Evolutionary conservation across 2,797 vertebrate species (phyloP).

Genomic region (Galago senegalensis): DNA sequence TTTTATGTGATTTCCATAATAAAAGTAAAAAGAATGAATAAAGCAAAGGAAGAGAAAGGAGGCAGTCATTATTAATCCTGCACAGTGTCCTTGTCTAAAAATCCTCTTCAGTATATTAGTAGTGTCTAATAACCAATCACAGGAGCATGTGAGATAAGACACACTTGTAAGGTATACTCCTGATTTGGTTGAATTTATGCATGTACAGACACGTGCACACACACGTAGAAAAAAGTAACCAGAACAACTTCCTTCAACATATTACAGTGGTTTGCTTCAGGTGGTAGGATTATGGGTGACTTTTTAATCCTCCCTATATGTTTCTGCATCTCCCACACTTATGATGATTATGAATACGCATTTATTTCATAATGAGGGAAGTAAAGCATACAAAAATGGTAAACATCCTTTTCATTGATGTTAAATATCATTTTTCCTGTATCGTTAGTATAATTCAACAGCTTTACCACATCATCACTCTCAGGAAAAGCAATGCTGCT

Average conservation of each 20-base stretch:
- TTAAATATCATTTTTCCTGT: neutral
- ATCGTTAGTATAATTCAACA: conserved; percentile 62
- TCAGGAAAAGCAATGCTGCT: conserved; percentile 58
- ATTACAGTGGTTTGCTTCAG: conserved; percentile 45
- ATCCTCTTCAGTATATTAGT: neutral
- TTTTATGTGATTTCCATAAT: conserved; percentile 21
- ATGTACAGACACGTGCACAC: neutral
- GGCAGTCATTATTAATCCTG: conserved; percentile 8
- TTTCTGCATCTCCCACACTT: conserved; percentile 52
- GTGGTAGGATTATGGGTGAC: conserved; percentile 33
- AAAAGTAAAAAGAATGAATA: neutral
- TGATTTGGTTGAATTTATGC: neutral
- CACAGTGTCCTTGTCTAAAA: neutral
- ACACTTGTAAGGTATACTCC: neutral
- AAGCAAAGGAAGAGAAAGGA: neutral
- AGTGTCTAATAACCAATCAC: neutral
- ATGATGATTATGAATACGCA: conserved; percentile 34
- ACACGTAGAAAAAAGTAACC: neutral
- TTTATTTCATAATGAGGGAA: conserved; percentile 53
- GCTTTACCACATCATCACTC: conserved; percentile 48
- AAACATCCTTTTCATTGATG: conserved; percentile 5
- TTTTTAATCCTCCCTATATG: neutral
- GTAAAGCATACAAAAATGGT: neutral
- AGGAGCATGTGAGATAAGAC: neutral
- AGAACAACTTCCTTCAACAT: neutral